phyloP scores from a whole-genome alignment of 1,140 invertebrate species.

The fruit fly (Drosophila melanogaster) region DNA sequence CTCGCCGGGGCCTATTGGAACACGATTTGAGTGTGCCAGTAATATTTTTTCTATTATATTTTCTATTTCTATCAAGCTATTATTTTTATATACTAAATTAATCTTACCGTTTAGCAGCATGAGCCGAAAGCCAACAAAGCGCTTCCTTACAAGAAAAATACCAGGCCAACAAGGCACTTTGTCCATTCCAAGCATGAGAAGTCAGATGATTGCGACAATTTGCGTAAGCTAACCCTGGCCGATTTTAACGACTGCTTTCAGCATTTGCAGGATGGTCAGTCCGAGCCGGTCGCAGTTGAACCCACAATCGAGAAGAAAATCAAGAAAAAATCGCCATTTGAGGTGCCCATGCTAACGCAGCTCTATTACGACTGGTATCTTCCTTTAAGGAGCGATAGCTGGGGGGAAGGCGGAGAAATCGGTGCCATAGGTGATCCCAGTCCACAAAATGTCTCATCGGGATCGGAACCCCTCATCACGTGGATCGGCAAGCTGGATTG shows the following conservation, averaged over 20 bases:
- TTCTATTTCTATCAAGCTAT: too few relatives aligned
- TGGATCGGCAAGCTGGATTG: constrained; percentile 3
- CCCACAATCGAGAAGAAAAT: neutral
- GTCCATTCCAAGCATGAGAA: neutral
- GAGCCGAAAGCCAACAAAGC: neutral
- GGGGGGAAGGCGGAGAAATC: neutral
- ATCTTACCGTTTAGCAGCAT: neutral
- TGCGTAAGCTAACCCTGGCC: constrained; percentile 29
- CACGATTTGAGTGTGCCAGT: constrained; percentile 86
- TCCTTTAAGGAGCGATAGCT: constrained; percentile 32
- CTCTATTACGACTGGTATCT: constrained; percentile 65
- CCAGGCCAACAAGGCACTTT: neutral
- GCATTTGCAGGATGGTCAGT: constrained; percentile 19
- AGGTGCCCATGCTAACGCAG: constrained; percentile 28
- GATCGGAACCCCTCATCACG: neutral
- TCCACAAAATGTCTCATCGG: constrained; percentile 6
- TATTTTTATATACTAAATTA: neutral
- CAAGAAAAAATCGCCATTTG: constrained; percentile 34
- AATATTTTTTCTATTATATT: constrained; percentile 29
- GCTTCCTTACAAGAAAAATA: neutral
- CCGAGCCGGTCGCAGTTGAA: neutral
- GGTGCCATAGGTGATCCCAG: neutral
- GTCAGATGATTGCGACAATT: constrained; percentile 15
- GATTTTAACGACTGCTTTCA: constrained; percentile 67
- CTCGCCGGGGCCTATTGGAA: constrained; percentile 86